Conservation (phyloP, 64 coral and sea anemone species). For the Montipora sp. region DNA sequence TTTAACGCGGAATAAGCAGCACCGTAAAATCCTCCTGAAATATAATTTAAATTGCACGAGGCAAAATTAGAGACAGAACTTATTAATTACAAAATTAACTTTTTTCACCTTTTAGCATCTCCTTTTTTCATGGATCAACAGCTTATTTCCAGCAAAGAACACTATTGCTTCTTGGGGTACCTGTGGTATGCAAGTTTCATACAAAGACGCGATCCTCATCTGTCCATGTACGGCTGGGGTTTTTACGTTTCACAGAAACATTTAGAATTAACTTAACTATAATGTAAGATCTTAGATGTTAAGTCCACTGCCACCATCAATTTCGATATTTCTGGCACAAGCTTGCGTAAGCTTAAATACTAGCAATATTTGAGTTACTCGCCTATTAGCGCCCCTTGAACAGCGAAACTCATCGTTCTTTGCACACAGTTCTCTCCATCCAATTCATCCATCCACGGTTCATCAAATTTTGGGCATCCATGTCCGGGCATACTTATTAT, state of each 20-base stretch:
- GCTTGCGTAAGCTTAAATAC: neutral
- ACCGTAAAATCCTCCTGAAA: conserved; percentile 81
- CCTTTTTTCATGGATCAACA: too few relatives aligned
- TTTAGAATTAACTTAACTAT: too few relatives aligned
- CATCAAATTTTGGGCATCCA: conserved; percentile 43
- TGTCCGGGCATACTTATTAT: neutral
- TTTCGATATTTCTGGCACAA: too few relatives aligned
- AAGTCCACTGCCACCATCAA: too few relatives aligned
- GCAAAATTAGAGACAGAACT: neutral
- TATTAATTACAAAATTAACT: too few relatives aligned
- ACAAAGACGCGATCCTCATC: too few relatives aligned
- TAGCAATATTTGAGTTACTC: conserved; percentile 12
- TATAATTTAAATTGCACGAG: neutral
- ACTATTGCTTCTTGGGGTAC: neutral
- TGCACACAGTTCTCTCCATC: conserved; percentile 86
- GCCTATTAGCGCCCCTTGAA: conserved; percentile 84
- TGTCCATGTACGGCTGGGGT: too few relatives aligned
- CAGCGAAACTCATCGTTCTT: conserved; percentile 81
- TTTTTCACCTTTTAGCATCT: too few relatives aligned
- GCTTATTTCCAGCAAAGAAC: too few relatives aligned
- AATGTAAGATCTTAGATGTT: too few relatives aligned
- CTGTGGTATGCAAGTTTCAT: neutral
- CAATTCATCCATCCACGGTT: conserved; percentile 89
- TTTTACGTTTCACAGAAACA: too few relatives aligned
- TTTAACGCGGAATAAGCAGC: conserved; percentile 67